Base-by-base conservation (phyloP, 2,113 vertebrate species). In the Pelmatolapia mariae region DNA sequence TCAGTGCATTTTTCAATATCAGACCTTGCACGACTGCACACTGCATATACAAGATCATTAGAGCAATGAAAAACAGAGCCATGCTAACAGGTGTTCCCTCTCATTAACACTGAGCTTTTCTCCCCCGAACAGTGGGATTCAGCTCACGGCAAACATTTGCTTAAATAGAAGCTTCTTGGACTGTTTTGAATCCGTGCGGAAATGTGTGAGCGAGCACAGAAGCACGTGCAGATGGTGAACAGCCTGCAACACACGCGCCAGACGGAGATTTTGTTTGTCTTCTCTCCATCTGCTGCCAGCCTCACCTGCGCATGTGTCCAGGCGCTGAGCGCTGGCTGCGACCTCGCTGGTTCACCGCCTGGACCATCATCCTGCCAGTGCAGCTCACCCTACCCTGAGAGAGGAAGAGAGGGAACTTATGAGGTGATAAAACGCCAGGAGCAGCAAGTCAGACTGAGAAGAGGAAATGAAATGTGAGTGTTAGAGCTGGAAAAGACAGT, bases 351-450 rank as follows among this genome's bases (percentile, higher is more conserved):
- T 98, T 99, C 87, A 99, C 98, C 12, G 99, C 98, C 94, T 99
- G 99, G 5, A 99, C 98, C 99, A 99, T 99, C 93, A 99, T 97
- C 95, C 99, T 96, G 82, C 98, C 98, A 0, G 99, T 99, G 90
- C 99, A 99, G 89, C 98, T 99, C 87, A 97, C 83, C 82, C 98
- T 96, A 84, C 98, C 98, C 99, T 99, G 96, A 36, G 26, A 47
- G 29, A 52, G 52, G 33, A 61, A 31, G 50, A 82, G 38, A 43
- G 26, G 10, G 29, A 85, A 86, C 13, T 59, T 18, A 22, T 56
- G 81, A 92, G 84, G 45, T 84, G 71, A 52, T 71, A 87, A 82
- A 87, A 88, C 15, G 31, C n/a, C 38, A 56, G 12, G 5, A 63
- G 81, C 38, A 43, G 82, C 53, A 50, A 79, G 10, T 87, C 71